Evolutionary conservation across 35 echinoderm and acorn worm genomes (phyloP), one percentile per base, ranked within the genome.

Genomic region (Chiridota heheva): DNA sequence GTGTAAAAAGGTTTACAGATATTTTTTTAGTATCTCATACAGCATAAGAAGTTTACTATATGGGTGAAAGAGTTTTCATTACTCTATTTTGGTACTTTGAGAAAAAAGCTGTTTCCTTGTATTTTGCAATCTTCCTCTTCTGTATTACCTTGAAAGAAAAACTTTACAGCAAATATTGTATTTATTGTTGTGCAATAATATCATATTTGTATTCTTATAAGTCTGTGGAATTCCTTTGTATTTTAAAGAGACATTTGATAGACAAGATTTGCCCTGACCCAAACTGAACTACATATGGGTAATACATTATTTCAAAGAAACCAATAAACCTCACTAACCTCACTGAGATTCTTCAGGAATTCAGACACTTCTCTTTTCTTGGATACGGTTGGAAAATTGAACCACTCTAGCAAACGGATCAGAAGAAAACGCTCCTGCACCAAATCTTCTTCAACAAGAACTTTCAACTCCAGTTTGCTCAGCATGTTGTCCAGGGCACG

Each of bases 321-420:
- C 51, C 7, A 28, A 4, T 10, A 2, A 29, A 55, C 31, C 13
- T 68, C 28, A 38, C 26, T 39, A 77, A 94, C 91, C 66, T 87
- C 80, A 44, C 67, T 69, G 36, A 96, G 70, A 46, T 63, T 76
- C 40, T 61, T 34, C 7, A 96, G 63, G 36, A 96, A 63, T 31
- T 56, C 55, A 33, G 90, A 70, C 2, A 86, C 83, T 16, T 96
- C 92, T 37, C 70, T 18, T 72, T 96, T 70, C 71, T 67, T 73
- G 20, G 92, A 70, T 13, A 73, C 79, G 17, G 73, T 44, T 41
- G 67, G 75, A 44, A 82, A 86, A 65, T 96, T 96, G 33, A 96
- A 96, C 92, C 92, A 96, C 40, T 96, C 87, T 18, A 96, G 58
- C 38, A 96, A 70, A 16, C 71, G 51, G 36, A 90, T 82, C 12